Evolutionary conservation across 2,888 invertebrate species (phyloP).

Genomic region (Trisateles emortualis): DNA sequence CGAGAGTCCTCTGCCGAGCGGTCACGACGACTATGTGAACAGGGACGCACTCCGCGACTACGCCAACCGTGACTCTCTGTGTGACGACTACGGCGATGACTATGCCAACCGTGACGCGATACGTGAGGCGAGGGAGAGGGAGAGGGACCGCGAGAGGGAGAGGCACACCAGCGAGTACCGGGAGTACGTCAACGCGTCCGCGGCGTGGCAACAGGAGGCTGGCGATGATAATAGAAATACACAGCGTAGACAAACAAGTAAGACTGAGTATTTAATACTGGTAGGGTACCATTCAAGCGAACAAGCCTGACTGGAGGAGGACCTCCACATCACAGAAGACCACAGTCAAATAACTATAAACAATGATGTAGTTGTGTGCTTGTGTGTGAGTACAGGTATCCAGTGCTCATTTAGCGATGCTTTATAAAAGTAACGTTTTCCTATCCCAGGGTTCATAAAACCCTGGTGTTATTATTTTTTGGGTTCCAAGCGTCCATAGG

Average conservation of each 20-base stretch:
- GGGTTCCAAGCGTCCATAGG: too few relatives aligned
- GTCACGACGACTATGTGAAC: constrained; percentile 82
- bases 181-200: constrained; percentile 83
- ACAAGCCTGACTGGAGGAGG: too few relatives aligned
- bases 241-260: constrained; percentile 72
- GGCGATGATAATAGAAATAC: constrained; percentile 78
- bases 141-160: constrained; percentile 64
- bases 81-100: constrained; percentile 83
- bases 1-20: constrained; percentile 77
- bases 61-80: constrained; percentile 80
- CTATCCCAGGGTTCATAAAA: too few relatives aligned
- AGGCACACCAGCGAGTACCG: constrained; percentile 75
- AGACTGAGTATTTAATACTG: constrained; percentile 56
- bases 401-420: too few relatives aligned
- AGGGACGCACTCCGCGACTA: constrained; percentile 78
- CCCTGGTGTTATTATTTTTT: too few relatives aligned
- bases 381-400: too few relatives aligned
- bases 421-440: too few relatives aligned
- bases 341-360: too few relatives aligned
- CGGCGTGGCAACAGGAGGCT: constrained; percentile 70
- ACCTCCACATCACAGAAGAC: too few relatives aligned
- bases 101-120: constrained; percentile 84
- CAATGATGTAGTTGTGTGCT: too few relatives aligned
- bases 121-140: constrained; percentile 78
- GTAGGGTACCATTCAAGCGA: too few relatives aligned